A percentile compares a stretch with the other conserved stretches of the same genome.
Conservation (phyloP, 1,140 invertebrate genomes). For the Drosophila dunni region DNA sequence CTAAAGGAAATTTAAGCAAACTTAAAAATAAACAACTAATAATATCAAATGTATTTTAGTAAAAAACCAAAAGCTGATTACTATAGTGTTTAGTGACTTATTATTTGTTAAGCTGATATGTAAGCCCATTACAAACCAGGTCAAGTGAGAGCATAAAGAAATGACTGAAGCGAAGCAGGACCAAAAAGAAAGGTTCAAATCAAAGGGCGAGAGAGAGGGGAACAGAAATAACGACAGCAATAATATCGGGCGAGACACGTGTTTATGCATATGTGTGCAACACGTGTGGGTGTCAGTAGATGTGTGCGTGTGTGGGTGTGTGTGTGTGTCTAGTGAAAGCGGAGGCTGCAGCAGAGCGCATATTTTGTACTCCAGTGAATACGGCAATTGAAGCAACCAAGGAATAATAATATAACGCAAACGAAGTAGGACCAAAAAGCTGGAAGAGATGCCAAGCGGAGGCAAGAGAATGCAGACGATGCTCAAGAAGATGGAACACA, state of each 20-base stretch:
- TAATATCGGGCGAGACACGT: conserved; percentile 53
- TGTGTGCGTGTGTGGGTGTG: background rate
- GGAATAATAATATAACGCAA: conserved; percentile 31
- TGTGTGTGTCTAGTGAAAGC: background rate
- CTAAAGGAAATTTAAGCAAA: too few species aligned
- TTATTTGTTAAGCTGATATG: too few species aligned
- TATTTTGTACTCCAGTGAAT: conserved; percentile 71
- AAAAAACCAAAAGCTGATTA: too few species aligned
- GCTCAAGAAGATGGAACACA: conserved; percentile 5
- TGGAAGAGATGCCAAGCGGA: background rate
- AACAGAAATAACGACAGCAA: conserved; percentile 27
- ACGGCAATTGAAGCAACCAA: conserved; percentile 49
- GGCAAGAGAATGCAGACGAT: too few species aligned
- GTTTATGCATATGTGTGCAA: conserved; percentile 68
- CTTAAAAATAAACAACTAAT: too few species aligned
- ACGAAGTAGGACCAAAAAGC: background rate
- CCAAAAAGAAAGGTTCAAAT: conserved; percentile 8
- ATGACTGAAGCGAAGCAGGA: conserved; percentile 6
- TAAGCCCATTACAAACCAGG: too few species aligned
- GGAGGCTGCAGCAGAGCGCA: conserved; percentile 68
- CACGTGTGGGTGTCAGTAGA: conserved; percentile 7
- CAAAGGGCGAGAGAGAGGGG: conserved; percentile 17
- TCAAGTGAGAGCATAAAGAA: background rate
- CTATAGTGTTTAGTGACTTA: too few species aligned
- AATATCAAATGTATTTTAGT: too few species aligned